phyloP scores from a whole-genome alignment of 2,888 invertebrate species.

The Ectropis crepuscularia region DNA sequence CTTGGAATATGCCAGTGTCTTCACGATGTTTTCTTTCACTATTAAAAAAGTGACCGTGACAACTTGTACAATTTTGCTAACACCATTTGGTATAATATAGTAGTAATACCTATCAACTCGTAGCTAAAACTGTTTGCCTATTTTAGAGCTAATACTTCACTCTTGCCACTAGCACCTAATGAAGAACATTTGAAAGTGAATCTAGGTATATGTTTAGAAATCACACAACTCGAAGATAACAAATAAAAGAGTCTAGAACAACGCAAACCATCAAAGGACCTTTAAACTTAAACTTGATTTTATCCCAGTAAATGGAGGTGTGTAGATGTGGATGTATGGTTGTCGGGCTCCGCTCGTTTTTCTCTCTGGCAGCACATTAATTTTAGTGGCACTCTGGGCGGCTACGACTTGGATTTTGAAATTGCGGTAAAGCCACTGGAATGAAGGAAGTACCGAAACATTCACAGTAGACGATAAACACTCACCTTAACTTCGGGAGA shows the following conservation, averaged over 20 bases:
- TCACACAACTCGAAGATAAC: no score
- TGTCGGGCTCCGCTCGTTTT: conserved; percentile 74
- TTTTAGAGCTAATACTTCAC: no score
- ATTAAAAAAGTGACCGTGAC: no score
- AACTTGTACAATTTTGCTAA: no score
- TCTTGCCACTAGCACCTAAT: no score
- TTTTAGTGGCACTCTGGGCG: conserved; percentile 78
- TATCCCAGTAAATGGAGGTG: conserved; percentile 58
- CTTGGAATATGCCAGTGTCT: no score
- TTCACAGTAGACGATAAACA: conserved; percentile 45
- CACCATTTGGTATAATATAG: no score
- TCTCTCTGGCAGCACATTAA: conserved; percentile 82
- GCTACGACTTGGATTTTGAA: conserved; percentile 72
- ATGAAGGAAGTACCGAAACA: conserved; percentile 61
- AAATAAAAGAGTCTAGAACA: background rate
- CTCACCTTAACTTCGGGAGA: conserved; percentile 9
- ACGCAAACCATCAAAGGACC: conserved; percentile 19
- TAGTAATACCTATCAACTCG: no score
- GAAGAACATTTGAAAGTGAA: no score
- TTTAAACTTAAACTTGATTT: conserved; percentile 54
- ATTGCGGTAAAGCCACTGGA: conserved; percentile 71
- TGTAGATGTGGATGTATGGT: conserved; percentile 55
- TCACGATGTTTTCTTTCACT: no score
- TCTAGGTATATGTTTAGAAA: no score
- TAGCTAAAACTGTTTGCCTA: no score